These are phyloP conservation scores for Mesembrinibis cayennensis DNA, from an alignment of 2,113 vertebrate genomes.

Conservation along the genomic window DNA sequence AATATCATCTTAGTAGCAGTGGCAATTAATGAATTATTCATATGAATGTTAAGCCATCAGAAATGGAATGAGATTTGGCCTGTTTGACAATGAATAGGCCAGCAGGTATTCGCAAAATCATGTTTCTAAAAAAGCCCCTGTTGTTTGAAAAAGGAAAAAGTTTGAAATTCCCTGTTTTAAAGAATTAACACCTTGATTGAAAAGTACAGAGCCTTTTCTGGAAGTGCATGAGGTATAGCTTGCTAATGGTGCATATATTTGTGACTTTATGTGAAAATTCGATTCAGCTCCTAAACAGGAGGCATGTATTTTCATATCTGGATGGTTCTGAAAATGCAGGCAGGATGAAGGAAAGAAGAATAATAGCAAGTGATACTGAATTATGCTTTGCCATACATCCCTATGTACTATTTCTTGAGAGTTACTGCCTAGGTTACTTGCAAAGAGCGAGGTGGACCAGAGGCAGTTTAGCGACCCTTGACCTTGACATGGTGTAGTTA, in stretches of 20 bases:
- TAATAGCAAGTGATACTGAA: background rate
- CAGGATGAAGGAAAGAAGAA: background rate
- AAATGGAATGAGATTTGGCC: background rate
- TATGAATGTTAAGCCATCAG: background rate
- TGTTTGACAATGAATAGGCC: background rate
- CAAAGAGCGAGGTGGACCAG: background rate
- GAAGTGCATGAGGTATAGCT: background rate
- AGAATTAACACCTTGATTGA: background rate
- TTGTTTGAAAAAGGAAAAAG: background rate
- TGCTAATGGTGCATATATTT: background rate
- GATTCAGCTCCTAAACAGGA: background rate
- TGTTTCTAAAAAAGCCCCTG: background rate
- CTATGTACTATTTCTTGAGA: background rate
- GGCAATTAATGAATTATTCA: constrained; percentile 13
- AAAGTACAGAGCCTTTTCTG: background rate
- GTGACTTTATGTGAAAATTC: background rate
- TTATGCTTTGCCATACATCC: background rate
- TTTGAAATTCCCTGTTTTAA: background rate
- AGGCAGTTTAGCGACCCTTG: background rate
- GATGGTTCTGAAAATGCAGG: background rate
- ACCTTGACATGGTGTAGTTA: background rate
- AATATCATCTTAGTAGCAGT: background rate
- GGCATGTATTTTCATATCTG: background rate
- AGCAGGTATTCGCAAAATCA: background rate
- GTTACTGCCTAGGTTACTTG: background rate